A percentile compares a stretch with the other conserved stretches of the same genome.
These are phyloP conservation scores for Phylloscopus trochiloides DNA, from an alignment of 2,113 vertebrate species.

Conservation along the genomic window DNA sequence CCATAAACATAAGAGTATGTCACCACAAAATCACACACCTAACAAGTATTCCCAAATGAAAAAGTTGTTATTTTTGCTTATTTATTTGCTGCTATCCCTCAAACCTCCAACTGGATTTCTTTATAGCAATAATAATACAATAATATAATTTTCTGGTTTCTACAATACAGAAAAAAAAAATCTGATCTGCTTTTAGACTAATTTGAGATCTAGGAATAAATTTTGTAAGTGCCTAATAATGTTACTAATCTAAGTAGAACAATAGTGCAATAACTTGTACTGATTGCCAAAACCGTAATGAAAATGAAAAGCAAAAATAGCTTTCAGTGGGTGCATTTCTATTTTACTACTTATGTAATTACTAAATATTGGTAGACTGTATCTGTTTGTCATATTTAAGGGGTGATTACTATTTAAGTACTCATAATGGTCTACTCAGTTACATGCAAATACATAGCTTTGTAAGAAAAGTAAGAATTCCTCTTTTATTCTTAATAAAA, in stretches of 20 bases:
- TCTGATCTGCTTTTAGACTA: neutral
- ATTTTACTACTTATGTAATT: neutral
- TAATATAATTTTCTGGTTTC: neutral
- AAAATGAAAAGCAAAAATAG: neutral
- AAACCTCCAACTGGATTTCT: neutral
- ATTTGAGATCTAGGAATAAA: neutral
- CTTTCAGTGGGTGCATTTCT: neutral
- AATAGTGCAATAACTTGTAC: neutral
- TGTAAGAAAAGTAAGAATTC: neutral
- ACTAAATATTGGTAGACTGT: neutral
- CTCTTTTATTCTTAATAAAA: neutral
- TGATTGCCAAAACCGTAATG: rapidly evolving
- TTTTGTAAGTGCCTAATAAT: neutral
- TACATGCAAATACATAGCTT: neutral
- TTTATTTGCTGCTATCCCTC: neutral
- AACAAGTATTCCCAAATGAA: neutral
- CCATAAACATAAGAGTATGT: neutral
- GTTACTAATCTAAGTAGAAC: neutral
- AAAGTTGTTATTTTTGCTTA: neutral
- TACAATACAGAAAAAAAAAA: neutral
- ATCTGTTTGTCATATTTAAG: neutral
- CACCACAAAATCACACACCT: neutral
- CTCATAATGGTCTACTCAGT: neutral
- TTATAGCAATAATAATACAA: neutral
- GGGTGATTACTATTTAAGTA: neutral